Evolutionary conservation across 2,888 invertebrate genomes (phyloP).

Genomic region (Chloroclysta siterata): DNA sequence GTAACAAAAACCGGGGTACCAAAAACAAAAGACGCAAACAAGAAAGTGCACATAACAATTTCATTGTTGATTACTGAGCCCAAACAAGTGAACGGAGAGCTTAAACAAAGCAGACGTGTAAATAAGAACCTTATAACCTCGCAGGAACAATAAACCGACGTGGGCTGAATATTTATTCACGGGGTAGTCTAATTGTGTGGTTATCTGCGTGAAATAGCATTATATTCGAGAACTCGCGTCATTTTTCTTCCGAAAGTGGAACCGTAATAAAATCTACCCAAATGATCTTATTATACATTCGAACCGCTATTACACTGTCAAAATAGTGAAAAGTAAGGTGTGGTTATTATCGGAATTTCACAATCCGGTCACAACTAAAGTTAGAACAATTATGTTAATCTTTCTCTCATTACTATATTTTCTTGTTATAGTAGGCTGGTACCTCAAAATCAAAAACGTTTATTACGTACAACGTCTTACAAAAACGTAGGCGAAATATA

Average conservation of each 20-base stretch:
- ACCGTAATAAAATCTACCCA: not conserved
- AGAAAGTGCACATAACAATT: not conserved
- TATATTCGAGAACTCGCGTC: constrained; percentile 5
- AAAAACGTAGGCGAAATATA: no score
- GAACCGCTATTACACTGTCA: not conserved
- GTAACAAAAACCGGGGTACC: not conserved
- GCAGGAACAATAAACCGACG: constrained; percentile 49
- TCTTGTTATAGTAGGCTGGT: no score
- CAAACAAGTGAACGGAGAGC: constrained; percentile 11
- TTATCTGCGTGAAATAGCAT: constrained; percentile 24
- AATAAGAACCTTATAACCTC: constrained; percentile 42
- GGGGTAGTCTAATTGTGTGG: constrained; percentile 45
- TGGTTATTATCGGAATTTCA: no score
- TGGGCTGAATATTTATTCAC: constrained; percentile 51
- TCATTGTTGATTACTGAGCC: not conserved
- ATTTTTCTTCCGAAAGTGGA: constrained; percentile 9
- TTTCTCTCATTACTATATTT: no score
- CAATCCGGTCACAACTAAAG: no score
- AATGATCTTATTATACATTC: not conserved
- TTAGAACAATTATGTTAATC: no score
- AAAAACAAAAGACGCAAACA: not conserved
- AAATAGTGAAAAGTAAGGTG: not conserved
- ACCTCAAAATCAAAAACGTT: no score
- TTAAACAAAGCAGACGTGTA: constrained; percentile 5
- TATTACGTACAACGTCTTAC: no score